A percentile compares a stretch with the other conserved stretches of the same genome.
These are phyloP conservation scores for Himantopus leucocephalus DNA, from an alignment of 2,113 vertebrate genomes.

Conservation along the genomic window DNA sequence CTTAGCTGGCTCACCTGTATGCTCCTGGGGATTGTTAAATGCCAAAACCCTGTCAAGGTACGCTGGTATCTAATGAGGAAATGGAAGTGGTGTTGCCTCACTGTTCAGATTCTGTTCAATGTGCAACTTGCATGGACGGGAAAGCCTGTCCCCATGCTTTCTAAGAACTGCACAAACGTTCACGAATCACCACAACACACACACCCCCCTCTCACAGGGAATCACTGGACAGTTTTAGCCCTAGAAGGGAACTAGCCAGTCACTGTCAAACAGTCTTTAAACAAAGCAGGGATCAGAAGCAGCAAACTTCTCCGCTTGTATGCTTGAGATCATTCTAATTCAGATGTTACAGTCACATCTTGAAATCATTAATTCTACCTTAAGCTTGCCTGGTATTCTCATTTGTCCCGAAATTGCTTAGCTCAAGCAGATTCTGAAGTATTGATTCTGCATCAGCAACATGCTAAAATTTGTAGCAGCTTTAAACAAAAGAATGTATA, in stretches of 20 bases:
- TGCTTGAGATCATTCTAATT: background rate
- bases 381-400: background rate
- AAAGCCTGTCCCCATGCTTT: background rate
- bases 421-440: background rate
- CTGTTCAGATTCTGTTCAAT: background rate
- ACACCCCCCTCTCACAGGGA: background rate
- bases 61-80: background rate
- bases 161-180: background rate
- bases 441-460: background rate
- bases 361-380: constrained; percentile 20
- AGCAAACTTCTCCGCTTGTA: background rate
- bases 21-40: background rate
- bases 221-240: background rate
- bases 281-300: background rate
- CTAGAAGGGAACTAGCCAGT: background rate
- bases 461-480: background rate
- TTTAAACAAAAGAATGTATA: background rate
- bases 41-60: background rate
- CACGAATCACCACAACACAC: background rate
- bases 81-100: background rate
- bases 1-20: background rate
- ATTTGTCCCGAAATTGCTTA: constrained; percentile 7
- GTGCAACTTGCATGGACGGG: background rate
- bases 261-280: background rate
- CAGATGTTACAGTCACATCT: constrained; percentile 11